These are phyloP conservation scores for Machaerirhynchus nigripectus DNA, from an alignment of 2,113 vertebrate species.

Conservation along the genomic window DNA sequence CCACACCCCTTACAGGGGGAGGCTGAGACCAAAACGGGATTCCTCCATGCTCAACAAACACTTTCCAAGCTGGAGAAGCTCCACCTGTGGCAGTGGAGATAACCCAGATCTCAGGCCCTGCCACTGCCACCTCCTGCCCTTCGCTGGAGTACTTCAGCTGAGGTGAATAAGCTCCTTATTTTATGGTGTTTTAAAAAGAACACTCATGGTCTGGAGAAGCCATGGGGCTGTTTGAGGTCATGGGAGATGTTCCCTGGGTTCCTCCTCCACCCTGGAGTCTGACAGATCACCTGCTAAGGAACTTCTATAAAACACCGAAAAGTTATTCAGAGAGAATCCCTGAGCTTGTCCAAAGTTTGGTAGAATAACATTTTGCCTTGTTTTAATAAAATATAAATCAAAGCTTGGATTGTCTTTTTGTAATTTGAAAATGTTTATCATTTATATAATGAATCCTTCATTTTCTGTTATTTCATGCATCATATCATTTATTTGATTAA, in stretches of 20 bases:
- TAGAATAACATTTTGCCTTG: neutral
- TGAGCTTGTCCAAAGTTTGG: neutral
- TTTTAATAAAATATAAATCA: neutral
- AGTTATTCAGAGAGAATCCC: neutral
- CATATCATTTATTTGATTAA: neutral
- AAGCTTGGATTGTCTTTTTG: neutral
- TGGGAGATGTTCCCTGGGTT: neutral
- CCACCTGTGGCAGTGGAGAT: fast-evolving
- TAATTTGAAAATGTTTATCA: neutral
- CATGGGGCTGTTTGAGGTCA: fast-evolving
- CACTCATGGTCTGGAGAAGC: neutral
- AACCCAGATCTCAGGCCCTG: neutral
- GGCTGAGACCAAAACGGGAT: fast-evolving
- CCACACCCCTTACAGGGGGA: fast-evolving
- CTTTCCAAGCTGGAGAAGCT: neutral
- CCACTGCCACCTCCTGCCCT: neutral
- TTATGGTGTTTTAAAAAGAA: neutral
- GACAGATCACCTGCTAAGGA: neutral
- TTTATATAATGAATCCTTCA: neutral
- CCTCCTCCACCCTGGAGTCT: neutral
- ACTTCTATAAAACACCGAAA: neutral
- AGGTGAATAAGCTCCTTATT: neutral
- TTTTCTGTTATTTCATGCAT: conserved; percentile 15
- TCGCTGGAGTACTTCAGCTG: neutral
- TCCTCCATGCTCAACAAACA: neutral